Conservation (phyloP, 2,888 invertebrate species). For the Caenorhabditis virilis region DNA sequence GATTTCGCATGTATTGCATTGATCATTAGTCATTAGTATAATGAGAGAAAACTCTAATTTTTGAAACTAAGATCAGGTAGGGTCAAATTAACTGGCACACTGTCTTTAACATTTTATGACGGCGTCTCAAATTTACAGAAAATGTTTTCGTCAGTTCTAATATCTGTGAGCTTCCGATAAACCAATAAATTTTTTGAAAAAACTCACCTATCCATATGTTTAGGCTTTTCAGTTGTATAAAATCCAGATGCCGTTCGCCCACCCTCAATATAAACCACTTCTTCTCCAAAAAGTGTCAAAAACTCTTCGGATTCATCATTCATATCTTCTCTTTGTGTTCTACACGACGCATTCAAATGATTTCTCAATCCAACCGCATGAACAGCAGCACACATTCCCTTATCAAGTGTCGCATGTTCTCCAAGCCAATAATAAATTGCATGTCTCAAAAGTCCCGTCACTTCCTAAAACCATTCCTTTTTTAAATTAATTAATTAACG, state of each 20-base stretch:
- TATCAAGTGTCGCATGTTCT: conserved; percentile 82
- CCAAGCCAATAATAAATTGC: conserved; percentile 99
- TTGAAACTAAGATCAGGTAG: not conserved
- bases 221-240: conserved; percentile 80
- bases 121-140: no score
- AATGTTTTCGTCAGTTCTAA: no score
- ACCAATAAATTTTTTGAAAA: not conserved
- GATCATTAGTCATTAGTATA: no score
- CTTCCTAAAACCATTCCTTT: conserved; percentile 24
- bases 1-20: no score
- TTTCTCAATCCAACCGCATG: conserved; percentile 98
- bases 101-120: no score
- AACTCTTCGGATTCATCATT: conserved; percentile 96
- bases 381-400: conserved; percentile 93
- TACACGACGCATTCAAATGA: conserved; percentile 80
- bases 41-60: no score
- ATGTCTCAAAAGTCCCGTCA: conserved; percentile 81
- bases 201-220: conserved; percentile 49
- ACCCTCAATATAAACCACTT: conserved; percentile 92
- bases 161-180: no score
- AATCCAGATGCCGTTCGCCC: conserved; percentile 96
- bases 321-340: conserved; percentile 92
- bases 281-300: conserved; percentile 85
- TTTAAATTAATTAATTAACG: not conserved
- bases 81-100: no score